Conservation (phyloP, 2,888 invertebrate species). For the Galeruca laticollis region DNA sequence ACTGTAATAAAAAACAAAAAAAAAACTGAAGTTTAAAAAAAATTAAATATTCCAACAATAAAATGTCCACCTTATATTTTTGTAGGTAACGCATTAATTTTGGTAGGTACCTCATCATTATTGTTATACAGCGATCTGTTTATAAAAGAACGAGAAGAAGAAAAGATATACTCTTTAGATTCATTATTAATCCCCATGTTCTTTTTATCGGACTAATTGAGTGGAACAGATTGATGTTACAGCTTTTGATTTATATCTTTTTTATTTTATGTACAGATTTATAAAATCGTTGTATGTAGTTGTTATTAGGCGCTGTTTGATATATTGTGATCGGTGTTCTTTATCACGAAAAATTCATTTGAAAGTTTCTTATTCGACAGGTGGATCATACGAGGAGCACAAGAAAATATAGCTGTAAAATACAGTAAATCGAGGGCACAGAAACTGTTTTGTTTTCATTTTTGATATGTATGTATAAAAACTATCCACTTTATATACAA, state of each 20-base stretch:
- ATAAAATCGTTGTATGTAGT: constrained; percentile 20
- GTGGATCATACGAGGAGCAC: neutral
- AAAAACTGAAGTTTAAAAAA: too few species aligned
- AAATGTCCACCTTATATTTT: constrained; percentile 5
- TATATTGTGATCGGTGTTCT: neutral
- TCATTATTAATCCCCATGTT: constrained; percentile 36
- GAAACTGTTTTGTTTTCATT: too few species aligned
- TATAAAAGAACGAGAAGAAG: neutral
- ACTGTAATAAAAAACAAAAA: too few species aligned
- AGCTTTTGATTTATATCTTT: constrained; percentile 33
- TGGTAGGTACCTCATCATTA: constrained; percentile 25
- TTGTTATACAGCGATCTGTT: neutral
- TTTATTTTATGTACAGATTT: constrained; percentile 31
- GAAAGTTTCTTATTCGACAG: neutral
- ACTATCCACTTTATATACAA: too few species aligned
- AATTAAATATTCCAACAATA: neutral
- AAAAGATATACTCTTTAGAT: constrained; percentile 22
- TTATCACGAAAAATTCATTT: neutral
- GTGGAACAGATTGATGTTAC: constrained; percentile 39
- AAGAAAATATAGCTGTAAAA: neutral
- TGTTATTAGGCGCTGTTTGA: constrained; percentile 18
- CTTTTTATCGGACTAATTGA: constrained; percentile 38
- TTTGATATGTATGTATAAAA: too few species aligned
- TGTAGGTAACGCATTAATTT: constrained; percentile 22
- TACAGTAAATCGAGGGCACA: too few species aligned